These are phyloP conservation scores for Hormaphis cornu DNA, from an alignment of 1,140 invertebrate genomes.

Conservation along the genomic window DNA sequence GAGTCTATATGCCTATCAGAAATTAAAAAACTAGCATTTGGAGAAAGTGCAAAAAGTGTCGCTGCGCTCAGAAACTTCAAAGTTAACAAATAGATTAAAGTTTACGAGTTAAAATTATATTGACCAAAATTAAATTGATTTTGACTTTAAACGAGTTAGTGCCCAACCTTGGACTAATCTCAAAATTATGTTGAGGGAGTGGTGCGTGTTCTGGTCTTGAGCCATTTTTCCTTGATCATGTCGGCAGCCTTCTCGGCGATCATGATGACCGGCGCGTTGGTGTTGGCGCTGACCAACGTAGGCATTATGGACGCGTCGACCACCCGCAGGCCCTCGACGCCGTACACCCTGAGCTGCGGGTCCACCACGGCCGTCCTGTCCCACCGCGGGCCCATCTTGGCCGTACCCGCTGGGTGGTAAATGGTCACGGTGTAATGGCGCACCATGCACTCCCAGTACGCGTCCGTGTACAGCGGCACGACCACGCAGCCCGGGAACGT, in stretches of 20 bases:
- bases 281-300: constrained; percentile 69
- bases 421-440: constrained; percentile 68
- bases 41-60: no score
- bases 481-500: constrained; percentile 62
- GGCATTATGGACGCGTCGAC: no score
- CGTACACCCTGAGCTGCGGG: constrained; percentile 67
- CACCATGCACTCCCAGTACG: constrained; percentile 76
- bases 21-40: no score
- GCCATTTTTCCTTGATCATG: constrained; percentile 71
- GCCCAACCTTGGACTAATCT: no score
- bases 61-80: no score
- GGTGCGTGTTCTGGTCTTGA: no score
- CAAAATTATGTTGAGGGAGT: no score
- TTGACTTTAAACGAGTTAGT: no score
- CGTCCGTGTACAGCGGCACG: constrained; percentile 57
- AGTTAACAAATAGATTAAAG: no score
- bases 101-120: no score
- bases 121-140: no score
- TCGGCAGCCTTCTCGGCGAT: constrained; percentile 74
- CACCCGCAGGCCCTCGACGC: constrained; percentile 63
- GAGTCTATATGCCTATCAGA: no score
- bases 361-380: constrained; percentile 80
- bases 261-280: constrained; percentile 75
- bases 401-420: constrained; percentile 81
- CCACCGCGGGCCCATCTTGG: constrained; percentile 83